A percentile compares a stretch with the other conserved stretches of the same genome.
These are phyloP conservation scores for Channallabes apus DNA, from an alignment of 2,797 vertebrate genomes.

Conservation along the genomic window DNA sequence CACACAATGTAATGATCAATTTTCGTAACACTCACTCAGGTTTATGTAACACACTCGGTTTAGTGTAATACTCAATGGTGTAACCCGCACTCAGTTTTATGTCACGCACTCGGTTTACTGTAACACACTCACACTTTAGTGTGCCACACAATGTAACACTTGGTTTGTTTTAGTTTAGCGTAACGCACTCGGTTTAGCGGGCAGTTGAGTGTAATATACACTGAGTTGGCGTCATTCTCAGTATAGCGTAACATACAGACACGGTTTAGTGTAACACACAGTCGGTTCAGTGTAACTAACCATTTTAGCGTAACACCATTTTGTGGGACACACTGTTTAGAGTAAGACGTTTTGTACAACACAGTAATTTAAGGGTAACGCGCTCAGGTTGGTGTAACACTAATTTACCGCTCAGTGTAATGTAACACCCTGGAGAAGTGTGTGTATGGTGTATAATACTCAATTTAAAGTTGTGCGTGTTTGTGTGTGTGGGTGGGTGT, in stretches of 20 bases:
- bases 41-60: constrained; percentile 56
- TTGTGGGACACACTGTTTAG: neutral
- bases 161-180: neutral
- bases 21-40: neutral
- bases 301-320: too few species aligned
- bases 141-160: neutral
- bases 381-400: constrained; percentile 10
- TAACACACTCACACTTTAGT: neutral
- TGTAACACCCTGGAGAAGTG: neutral
- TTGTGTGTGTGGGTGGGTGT: neutral
- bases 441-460: constrained; percentile 13
- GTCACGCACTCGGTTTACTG: neutral
- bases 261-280: neutral
- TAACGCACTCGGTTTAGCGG: neutral
- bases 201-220: constrained; percentile 39
- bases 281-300: too few species aligned
- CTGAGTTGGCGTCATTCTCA: neutral
- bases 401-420: neutral
- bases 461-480: neutral
- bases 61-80: neutral
- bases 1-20: neutral
- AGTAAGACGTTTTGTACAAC: neutral
- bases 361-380: neutral
- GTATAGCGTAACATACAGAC: neutral
- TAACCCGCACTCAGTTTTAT: neutral